Base-by-base conservation (phyloP, 2,113 vertebrate species). In the Caretta caretta region DNA sequence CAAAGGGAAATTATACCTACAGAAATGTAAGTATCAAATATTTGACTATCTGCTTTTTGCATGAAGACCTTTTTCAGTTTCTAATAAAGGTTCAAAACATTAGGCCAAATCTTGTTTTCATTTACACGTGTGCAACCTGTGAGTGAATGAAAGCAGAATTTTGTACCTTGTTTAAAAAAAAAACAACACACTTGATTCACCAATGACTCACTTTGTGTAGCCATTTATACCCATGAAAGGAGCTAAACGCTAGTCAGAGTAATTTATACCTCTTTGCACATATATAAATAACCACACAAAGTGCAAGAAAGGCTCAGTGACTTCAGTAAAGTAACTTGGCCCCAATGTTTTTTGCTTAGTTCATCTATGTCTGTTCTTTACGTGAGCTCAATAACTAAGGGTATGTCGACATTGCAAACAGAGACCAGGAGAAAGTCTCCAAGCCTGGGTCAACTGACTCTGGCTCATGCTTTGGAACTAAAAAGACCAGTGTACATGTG, bases 221-320 rank as follows among this genome's bases (percentile, higher is more conserved):
- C 92, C 76, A 2, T 48, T 46, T 10, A 1, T 0, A 0, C 17
- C 20, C 0, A 0, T 46, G 65, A 31, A 53, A 42, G 10, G 91
- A 19, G 53, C 86, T 14, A 5, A 16, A 24, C 42, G 4, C 48
- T 31, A 20, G 7, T 19, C 7, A 10, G 65, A 69, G 65, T 35
- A 69, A 38, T 10, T 69, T n/a, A 10, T 69, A 69, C 86, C 22
- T 51, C 0, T 4, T 19, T 75, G 7, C 84, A 65, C 25, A 56
- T 27, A 9, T 12, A 22, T 5, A 27, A 14, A 12, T 50, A 82
- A 50, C 31, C 59, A 35, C 27, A 75, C 59, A 35, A 17, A 16
- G 22, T 53, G 31, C 20, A 12, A 0, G 1, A 79, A 42, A 83
- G 24, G 76, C 62, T 25, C 59, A 24, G 56, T 84, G 83, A 50